Evolutionary conservation across 2,113 vertebrate genomes (phyloP), one percentile per base, ranked within the genome.

Genomic region (Riparia riparia): DNA sequence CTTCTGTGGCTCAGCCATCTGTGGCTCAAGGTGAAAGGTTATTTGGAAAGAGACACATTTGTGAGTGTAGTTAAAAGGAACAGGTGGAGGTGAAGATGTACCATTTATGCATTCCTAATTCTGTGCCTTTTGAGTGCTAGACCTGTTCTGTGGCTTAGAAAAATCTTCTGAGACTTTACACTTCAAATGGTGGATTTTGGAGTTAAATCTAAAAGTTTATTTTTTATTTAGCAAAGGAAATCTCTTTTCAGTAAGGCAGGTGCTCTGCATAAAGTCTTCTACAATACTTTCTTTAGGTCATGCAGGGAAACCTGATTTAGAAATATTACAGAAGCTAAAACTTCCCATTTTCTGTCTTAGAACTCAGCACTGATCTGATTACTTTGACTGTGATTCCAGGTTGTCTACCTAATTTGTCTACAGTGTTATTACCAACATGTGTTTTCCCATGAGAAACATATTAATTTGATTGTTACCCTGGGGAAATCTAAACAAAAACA

Each of bases 401-500:
- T 96, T 96, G 90, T 93, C 93, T 92, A 41, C 95, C 76, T 94
- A 94, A 95, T 96, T 96, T 95, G 44, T 86, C 85, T 90, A 56
- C 60, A 83, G 17, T 63, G 37, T 91, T 95, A 91, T 93, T 95
- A 89, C 72, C 51, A 70, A 91, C 84, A 94, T 96, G 87, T 93
- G 93, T 92, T 96, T 95, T 93, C 82, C 96, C 88, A 80, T 39
- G 54, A 94, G 96, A 49, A 93, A 70, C 66, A 58, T 64, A 91
- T 80, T 96, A 83, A 96, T 94, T 95, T 93, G 54, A 64, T 88
- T 42, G 34, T 73, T 90, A 82, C 92, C 92, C 84, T 83, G 63
- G 85, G 82, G 95, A 95, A 90, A 91, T 92, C 56, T 88, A 86
- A 93, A 83, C 39, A 90, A 87, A 53, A 14, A 64, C 50, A n/a